phyloP scores from a whole-genome alignment of 2,888 invertebrate species.

The Craniophora ligustri region DNA sequence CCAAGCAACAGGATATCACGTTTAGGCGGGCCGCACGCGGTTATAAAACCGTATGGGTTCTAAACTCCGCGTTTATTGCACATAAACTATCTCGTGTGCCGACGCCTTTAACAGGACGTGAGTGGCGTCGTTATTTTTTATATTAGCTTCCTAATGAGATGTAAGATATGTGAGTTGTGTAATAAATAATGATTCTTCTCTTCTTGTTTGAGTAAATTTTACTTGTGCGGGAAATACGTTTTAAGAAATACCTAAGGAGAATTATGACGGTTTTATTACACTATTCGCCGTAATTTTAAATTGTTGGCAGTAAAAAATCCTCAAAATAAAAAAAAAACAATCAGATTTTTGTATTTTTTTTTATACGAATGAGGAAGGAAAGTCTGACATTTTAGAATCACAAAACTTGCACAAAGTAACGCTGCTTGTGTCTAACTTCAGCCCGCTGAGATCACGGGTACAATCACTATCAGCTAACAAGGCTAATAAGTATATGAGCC shows the following conservation, averaged over 20 bases:
- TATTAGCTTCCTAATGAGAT: slow-evolving; percentile 38
- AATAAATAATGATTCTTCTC: not conserved
- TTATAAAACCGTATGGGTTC: slow-evolving; percentile 52
- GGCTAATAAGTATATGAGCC: too few species aligned
- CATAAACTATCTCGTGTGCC: slow-evolving; percentile 63
- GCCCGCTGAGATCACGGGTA: too few species aligned
- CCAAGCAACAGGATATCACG: slow-evolving; percentile 62
- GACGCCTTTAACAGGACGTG: slow-evolving; percentile 54
- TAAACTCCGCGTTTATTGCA: slow-evolving; percentile 62
- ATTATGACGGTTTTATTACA: not conserved
- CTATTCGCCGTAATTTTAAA: too few species aligned
- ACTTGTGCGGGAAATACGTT: not conserved
- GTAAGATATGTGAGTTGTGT: slow-evolving; percentile 11
- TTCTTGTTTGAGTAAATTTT: not conserved
- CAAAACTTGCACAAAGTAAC: too few species aligned
- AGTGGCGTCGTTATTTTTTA: slow-evolving; percentile 33
- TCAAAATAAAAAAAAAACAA: too few species aligned
- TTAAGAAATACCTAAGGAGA: not conserved
- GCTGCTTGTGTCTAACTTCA: too few species aligned
- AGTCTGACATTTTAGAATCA: too few species aligned
- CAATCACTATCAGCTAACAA: too few species aligned
- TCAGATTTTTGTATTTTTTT: too few species aligned
- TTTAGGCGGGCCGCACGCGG: slow-evolving; percentile 55
- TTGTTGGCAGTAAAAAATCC: too few species aligned
- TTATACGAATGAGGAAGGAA: too few species aligned